Evolutionary conservation across 2,113 vertebrate species (phyloP).

Genomic region (Corvus hawaiiensis): DNA sequence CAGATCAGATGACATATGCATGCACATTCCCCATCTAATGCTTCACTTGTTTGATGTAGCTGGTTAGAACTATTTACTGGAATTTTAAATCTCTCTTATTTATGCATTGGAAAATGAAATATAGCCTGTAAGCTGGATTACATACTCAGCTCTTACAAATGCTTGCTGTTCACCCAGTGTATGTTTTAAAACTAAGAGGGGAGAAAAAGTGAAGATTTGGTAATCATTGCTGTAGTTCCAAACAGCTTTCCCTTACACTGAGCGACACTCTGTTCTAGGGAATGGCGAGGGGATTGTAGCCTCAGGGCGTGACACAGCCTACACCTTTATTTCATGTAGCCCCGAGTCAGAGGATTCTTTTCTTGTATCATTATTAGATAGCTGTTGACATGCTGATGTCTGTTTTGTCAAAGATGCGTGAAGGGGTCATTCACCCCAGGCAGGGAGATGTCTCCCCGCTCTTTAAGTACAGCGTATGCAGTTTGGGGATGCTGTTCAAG

Average conservation of each 20-base stretch:
- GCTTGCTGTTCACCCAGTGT: neutral
- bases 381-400: neutral
- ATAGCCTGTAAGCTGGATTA: neutral
- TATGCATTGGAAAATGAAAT: constrained; percentile 33
- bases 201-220: neutral
- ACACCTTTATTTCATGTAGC: neutral
- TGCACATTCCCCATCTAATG: neutral
- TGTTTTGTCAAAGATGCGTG: neutral
- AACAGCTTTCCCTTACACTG: neutral
- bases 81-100: constrained; percentile 34
- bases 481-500: neutral
- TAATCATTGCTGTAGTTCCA: neutral
- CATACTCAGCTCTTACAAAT: neutral
- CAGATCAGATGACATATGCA: neutral
- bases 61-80: constrained; percentile 16
- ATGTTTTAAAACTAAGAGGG: neutral
- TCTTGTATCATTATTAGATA: neutral
- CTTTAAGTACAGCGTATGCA: neutral
- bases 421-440: neutral
- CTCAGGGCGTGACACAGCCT: neutral
- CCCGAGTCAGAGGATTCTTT: neutral
- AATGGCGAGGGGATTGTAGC: neutral
- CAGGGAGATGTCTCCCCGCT: neutral
- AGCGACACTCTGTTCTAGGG: neutral
- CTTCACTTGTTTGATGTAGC: neutral